phyloP scores from a whole-genome alignment of 2,113 vertebrate species.

The Rafetus swinhoei region DNA sequence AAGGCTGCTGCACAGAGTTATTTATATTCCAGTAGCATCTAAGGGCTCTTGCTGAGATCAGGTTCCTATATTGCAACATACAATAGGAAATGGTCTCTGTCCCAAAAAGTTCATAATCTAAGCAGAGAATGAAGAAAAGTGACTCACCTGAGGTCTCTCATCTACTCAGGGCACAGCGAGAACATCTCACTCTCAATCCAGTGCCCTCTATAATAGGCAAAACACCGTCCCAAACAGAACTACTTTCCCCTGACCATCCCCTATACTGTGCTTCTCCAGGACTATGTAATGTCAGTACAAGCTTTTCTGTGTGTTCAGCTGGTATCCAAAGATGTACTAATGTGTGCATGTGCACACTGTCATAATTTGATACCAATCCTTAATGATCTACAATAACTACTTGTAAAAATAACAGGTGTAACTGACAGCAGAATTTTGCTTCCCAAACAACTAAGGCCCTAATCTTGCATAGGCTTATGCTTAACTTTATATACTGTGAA shows the following conservation, averaged over 20 bases:
- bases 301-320: background rate
- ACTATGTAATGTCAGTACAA: background rate
- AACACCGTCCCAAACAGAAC: background rate
- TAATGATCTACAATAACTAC: background rate
- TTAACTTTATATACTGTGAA: background rate
- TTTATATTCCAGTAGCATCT: background rate
- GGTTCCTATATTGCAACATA: background rate
- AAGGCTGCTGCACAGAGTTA: background rate
- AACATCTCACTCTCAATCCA: background rate
- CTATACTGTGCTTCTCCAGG: background rate
- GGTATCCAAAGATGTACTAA: background rate
- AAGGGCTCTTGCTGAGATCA: fast-evolving
- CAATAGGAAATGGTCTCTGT: background rate
- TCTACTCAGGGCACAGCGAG: background rate
- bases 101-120: background rate
- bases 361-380: background rate
- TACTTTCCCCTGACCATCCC: fast-evolving
- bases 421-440: background rate
- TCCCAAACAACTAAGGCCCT: fast-evolving
- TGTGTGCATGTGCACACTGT: background rate
- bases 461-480: background rate
- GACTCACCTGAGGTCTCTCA: background rate
- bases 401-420: background rate
- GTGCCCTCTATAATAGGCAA: background rate
- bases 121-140: background rate